Percentiles rank a stretch among this genome's conserved stretches.
phyloP scores from a whole-genome alignment of 2,888 invertebrate genomes.

The Lacanobia wlatinum region DNA sequence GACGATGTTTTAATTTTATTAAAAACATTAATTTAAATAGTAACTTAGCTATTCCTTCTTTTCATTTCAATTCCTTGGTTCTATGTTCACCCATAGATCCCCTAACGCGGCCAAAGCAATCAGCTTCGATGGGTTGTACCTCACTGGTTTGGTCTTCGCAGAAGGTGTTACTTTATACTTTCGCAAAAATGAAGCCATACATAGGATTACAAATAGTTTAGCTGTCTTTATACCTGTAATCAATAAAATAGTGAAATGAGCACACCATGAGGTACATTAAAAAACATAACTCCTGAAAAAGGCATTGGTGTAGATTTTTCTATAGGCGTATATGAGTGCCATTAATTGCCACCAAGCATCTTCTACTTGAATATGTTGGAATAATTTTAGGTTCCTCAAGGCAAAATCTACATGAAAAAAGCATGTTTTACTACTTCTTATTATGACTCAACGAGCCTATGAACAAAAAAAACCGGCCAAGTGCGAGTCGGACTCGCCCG shows the following conservation, averaged over 20 bases:
- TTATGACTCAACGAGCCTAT: too few species aligned
- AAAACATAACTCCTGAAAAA: not conserved
- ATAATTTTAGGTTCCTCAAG: too few species aligned
- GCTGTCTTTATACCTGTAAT: constrained; percentile 16
- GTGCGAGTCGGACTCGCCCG: too few species aligned
- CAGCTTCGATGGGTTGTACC: constrained; percentile 1
- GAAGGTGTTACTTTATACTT: constrained; percentile 24
- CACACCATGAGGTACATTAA: not conserved
- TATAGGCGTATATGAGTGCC: too few species aligned
- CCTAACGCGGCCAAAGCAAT: not conserved
- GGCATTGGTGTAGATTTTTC: too few species aligned
- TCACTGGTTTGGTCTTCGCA: constrained; percentile 9
- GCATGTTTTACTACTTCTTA: too few species aligned
- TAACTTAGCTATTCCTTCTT: not conserved
- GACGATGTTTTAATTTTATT: too few species aligned
- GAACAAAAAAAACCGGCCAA: too few species aligned
- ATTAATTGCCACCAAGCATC: too few species aligned
- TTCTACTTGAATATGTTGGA: too few species aligned
- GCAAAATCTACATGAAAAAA: too few species aligned
- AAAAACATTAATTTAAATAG: not conserved
- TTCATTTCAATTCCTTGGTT: not conserved
- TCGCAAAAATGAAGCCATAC: constrained; percentile 1
- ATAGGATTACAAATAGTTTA: not conserved
- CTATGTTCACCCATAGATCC: constrained; percentile 20
- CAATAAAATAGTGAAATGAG: not conserved